Conservation (phyloP, 2,888 invertebrate species). For the Electrophaes corylata region DNA sequence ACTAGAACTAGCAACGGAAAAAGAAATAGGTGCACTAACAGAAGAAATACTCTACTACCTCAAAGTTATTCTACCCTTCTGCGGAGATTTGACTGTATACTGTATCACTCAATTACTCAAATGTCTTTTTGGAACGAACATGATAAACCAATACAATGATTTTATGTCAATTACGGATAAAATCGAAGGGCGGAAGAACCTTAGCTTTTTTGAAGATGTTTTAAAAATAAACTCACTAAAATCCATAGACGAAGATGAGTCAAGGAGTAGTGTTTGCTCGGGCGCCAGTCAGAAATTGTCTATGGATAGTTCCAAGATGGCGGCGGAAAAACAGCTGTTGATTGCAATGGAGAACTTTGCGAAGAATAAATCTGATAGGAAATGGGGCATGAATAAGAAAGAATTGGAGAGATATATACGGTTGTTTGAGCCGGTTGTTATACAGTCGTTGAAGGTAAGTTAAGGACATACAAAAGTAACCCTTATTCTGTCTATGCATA, state of each 20-base stretch:
- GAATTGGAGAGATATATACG: conserved; percentile 91
- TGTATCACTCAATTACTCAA: conserved; percentile 91
- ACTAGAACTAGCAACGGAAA: conserved; percentile 87
- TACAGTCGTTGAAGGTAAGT: conserved; percentile 92
- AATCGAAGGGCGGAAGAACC: conserved; percentile 26
- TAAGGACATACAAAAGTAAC: not conserved
- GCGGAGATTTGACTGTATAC: conserved; percentile 87
- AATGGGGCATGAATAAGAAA: conserved; percentile 79
- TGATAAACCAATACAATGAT: conserved; percentile 78
- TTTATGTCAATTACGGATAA: conserved; percentile 65
- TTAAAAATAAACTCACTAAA: conserved; percentile 59
- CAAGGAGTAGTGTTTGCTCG: conserved; percentile 62
- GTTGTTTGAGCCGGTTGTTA: conserved; percentile 97
- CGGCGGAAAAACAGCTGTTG: conserved; percentile 64
- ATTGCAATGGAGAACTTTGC: conserved; percentile 76
- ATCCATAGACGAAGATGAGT: conserved; percentile 45
- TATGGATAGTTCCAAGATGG: conserved; percentile 66
- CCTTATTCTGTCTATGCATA: not conserved
- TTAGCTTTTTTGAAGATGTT: conserved; percentile 63
- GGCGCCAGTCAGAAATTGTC: conserved; percentile 66
- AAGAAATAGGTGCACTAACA: conserved; percentile 89
- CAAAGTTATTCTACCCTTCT: conserved; percentile 87
- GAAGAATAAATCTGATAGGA: conserved; percentile 73
- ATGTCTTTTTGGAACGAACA: conserved; percentile 90
- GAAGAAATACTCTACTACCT: conserved; percentile 92